phyloP scores from a whole-genome alignment of 1,140 invertebrate species.

The Trigoniulus corallinus region DNA sequence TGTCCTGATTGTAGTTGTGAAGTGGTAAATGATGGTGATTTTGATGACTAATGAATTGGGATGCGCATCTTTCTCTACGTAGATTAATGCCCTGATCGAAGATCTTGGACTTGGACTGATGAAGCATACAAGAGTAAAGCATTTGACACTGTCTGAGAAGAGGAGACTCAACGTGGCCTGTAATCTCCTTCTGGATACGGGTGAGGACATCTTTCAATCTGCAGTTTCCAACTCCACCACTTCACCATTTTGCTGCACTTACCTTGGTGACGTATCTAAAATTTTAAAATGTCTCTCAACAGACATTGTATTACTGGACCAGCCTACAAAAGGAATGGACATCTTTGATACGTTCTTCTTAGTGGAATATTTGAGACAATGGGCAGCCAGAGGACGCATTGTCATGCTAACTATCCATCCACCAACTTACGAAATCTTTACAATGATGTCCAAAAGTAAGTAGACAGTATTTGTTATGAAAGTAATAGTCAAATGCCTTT shows the following conservation, averaged over 20 bases:
- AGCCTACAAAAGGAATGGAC: conserved; percentile 81
- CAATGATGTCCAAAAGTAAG: conserved; percentile 57
- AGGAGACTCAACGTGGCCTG: conserved; percentile 70
- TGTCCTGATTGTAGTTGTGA: conserved; percentile 6
- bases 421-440: conserved; percentile 87
- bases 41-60: background rate
- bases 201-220: conserved; percentile 14
- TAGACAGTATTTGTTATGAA: background rate
- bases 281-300: conserved; percentile 16
- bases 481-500: background rate
- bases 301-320: conserved; percentile 67
- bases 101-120: conserved; percentile 76
- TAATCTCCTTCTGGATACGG: conserved; percentile 51
- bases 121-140: conserved; percentile 52
- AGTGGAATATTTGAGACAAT: conserved; percentile 81
- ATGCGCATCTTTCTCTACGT: conserved; percentile 17
- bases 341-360: conserved; percentile 92
- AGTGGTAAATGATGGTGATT: background rate
- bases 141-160: conserved; percentile 68
- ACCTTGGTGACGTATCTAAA: background rate
- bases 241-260: background rate
- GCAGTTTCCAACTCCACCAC: background rate
- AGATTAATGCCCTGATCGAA: conserved; percentile 71
- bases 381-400: conserved; percentile 66
- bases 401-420: conserved; percentile 84